Evolutionary conservation across 2,888 invertebrate genomes (phyloP), one percentile per base, ranked within the genome.

Genomic region (Leucoptera coffeella): DNA sequence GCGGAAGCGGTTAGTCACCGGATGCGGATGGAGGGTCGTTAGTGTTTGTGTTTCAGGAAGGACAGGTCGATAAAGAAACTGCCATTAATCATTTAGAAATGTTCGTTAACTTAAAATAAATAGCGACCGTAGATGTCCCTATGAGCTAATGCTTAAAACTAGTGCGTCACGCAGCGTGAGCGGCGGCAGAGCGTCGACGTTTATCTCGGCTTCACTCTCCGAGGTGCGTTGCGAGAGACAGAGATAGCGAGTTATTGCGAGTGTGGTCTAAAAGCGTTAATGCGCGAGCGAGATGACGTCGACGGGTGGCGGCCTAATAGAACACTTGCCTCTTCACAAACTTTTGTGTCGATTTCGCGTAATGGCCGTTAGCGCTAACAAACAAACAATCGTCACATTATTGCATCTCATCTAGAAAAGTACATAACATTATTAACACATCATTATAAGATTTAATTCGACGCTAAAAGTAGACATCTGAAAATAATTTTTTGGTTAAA

Each of bases 51-150:
- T 80, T 82, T 79, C 71, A 83, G 77, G 78, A 83, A 82, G 77
- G 83, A 82, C 55, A 83, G 79, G 77, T 83, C 82, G 78, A 84
- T 82, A 79, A 83, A 83, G 78, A 83, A 80, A 78, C 83, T 82
- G 74, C 57, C 67, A 76, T 75, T 69, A 67, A 65, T 67, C 33
- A 52, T 65, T 57, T 58, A 65, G 60, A 62, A 49, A 56, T 57
- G 50, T 54, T 43, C 38, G 15, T 25, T 15, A 27, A 22, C 8
- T 9, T 15, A 23, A 26, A n/a, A n/a, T n/a, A n/a, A n/a, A n/a
- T n/a, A n/a, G n/a, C n/a, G n/a, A n/a, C n/a, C 15, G 22, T 23
- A 12, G 15, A 11, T 15, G 12, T 6, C 13, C 21, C 8, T n/a
- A 19, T 17, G 27, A 27, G n/a, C n/a, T n/a, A n/a, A n/a, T n/a